Evolutionary conservation across 2,797 vertebrate species (phyloP).

Genomic region (Danio choprae): DNA sequence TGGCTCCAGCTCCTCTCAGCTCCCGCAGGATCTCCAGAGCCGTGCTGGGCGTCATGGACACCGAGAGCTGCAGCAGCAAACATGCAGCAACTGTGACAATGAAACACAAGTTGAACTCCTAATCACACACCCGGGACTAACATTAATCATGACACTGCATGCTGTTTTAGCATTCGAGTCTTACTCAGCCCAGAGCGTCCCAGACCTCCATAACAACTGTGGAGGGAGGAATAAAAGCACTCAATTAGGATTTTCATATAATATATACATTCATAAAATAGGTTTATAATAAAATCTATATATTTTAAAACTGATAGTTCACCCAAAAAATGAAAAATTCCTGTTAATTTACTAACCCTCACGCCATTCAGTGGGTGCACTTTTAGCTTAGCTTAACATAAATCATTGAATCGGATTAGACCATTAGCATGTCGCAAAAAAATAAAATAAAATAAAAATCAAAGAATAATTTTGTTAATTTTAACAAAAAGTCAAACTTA

Average conservation of each 20-base stretch:
- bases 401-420: too few species aligned
- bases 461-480: too few species aligned
- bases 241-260: not conserved
- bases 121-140: not conserved
- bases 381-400: too few species aligned
- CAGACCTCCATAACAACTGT: constrained; percentile 90
- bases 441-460: too few species aligned
- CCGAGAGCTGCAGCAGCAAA: constrained; percentile 85
- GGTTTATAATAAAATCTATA: too few species aligned
- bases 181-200: constrained; percentile 88
- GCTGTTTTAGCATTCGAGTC: constrained; percentile 48
- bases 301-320: too few species aligned
- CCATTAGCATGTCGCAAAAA: too few species aligned
- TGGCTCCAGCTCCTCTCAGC: constrained; percentile 84
- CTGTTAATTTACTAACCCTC: too few species aligned
- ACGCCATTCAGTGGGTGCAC: too few species aligned
- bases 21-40: constrained; percentile 85
- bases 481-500: too few species aligned
- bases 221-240: not conserved
- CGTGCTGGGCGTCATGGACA: constrained; percentile 80
- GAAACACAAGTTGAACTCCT: not conserved
- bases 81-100: constrained; percentile 84
- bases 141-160: not conserved
- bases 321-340: too few species aligned
- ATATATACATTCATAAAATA: too few species aligned